Conservation (phyloP, 2,113 vertebrate genomes). For the Alligator sinensis region DNA sequence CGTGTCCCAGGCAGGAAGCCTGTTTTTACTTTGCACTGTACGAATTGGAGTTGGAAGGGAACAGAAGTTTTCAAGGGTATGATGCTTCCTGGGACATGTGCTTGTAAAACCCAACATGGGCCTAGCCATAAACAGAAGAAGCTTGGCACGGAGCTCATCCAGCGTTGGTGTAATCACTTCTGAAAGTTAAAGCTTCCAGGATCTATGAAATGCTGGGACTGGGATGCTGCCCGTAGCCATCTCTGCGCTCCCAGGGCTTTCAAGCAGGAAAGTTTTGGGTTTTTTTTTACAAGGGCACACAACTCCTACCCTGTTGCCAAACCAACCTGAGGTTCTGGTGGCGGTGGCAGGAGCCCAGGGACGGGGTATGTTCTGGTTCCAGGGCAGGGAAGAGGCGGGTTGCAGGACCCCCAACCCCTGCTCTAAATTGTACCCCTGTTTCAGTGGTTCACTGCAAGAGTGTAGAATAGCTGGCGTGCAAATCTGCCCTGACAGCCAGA, state of each 20-base stretch:
- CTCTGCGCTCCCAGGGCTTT: not conserved
- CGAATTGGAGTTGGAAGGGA: fast-evolving
- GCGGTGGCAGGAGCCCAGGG: not conserved
- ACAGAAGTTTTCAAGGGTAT: not conserved
- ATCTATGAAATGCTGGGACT: not conserved
- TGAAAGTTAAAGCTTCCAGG: not conserved
- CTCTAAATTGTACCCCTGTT: not conserved
- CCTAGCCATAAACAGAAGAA: not conserved
- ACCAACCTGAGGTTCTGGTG: too few species aligned
- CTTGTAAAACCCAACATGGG: not conserved
- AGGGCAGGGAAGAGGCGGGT: fast-evolving
- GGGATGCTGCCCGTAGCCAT: not conserved
- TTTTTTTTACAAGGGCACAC: not conserved
- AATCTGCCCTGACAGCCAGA: not conserved
- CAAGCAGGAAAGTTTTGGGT: not conserved
- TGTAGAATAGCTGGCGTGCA: fast-evolving
- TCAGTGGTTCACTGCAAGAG: not conserved
- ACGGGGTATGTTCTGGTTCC: not conserved
- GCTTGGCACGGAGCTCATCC: not conserved
- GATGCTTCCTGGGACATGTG: not conserved
- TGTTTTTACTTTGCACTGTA: fast-evolving
- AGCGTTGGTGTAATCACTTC: not conserved
- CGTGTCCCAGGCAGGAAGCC: fast-evolving
- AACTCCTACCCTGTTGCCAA: not conserved
- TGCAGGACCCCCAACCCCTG: not conserved